Percentiles rank a stretch among this genome's conserved stretches.
Evolutionary conservation across 2,113 vertebrate species (phyloP).

Genomic region (Clarias macrocephalus): DNA sequence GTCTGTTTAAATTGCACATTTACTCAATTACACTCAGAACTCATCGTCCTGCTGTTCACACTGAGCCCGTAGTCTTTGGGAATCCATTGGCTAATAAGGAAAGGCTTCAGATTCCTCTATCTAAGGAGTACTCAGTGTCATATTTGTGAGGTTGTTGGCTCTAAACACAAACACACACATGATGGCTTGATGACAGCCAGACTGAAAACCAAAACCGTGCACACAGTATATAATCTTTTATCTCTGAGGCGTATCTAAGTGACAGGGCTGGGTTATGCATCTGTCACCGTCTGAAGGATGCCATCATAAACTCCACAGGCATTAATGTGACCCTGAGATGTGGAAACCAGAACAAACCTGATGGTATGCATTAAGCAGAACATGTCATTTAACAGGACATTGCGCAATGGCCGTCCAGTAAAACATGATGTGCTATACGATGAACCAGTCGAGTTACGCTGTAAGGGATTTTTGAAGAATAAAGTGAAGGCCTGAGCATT

Average conservation of each 20-base stretch:
- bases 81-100: conserved; percentile 1
- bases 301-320: background rate
- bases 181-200: conserved; percentile 33
- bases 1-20: background rate
- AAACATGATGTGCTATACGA: background rate
- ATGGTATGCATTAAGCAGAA: conserved; percentile 9
- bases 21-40: background rate
- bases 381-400: background rate
- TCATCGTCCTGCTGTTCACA: background rate
- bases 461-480: background rate
- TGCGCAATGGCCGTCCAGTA: background rate
- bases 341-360: conserved; percentile 11
- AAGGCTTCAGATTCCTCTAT: conserved; percentile 31
- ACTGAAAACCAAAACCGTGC: conserved; percentile 39
- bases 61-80: background rate
- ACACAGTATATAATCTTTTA: conserved; percentile 30
- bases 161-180: conserved; percentile 43
- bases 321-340: background rate
- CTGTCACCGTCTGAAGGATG: background rate
- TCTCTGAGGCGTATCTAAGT: conserved; percentile 33
- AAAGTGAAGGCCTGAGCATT: background rate
- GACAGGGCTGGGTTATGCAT: conserved; percentile 20
- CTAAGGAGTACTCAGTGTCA: conserved; percentile 24
- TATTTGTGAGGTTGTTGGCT: conserved; percentile 9
- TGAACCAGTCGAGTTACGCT: background rate